Percentiles rank a stretch among this genome's conserved stretches.
Evolutionary conservation across 1,140 invertebrate genomes (phyloP).

Genomic region (roundworm (Caenorhabditis elegans)): DNA sequence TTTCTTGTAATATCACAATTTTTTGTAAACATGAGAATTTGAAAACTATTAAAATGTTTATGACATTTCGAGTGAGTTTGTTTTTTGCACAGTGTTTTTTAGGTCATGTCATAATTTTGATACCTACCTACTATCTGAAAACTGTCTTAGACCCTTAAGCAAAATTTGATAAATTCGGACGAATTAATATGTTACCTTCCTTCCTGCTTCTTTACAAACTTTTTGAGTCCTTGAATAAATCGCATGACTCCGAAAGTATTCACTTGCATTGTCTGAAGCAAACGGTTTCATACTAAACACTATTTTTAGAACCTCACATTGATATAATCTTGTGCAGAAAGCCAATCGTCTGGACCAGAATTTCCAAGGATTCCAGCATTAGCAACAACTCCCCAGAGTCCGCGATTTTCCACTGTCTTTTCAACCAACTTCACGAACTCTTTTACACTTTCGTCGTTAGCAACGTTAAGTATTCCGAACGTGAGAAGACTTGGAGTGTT

Average conservation of each 20-base stretch:
- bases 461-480: slow-evolving; percentile 27
- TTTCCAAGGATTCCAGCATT: slow-evolving; percentile 43
- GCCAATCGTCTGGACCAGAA: slow-evolving; percentile 43
- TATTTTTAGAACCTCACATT: background rate
- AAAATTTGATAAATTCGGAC: too few species aligned
- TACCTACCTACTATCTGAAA: too few species aligned
- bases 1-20: too few species aligned
- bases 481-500: slow-evolving; percentile 9
- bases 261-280: slow-evolving; percentile 41
- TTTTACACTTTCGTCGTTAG: slow-evolving; percentile 31
- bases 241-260: slow-evolving; percentile 45
- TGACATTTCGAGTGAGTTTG: too few species aligned
- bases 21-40: too few species aligned
- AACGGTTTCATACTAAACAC: background rate
- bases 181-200: background rate
- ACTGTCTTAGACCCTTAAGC: too few species aligned
- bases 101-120: too few species aligned
- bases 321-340: slow-evolving; percentile 32
- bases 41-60: too few species aligned
- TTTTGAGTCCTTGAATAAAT: slow-evolving; percentile 34
- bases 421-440: slow-evolving; percentile 12
- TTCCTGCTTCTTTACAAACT: slow-evolving; percentile 39
- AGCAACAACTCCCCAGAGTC: slow-evolving; percentile 39
- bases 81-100: too few species aligned
- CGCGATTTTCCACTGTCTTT: slow-evolving; percentile 24